Evolutionary conservation across 2,888 invertebrate species (phyloP).

Genomic region (Hyles lineata): DNA sequence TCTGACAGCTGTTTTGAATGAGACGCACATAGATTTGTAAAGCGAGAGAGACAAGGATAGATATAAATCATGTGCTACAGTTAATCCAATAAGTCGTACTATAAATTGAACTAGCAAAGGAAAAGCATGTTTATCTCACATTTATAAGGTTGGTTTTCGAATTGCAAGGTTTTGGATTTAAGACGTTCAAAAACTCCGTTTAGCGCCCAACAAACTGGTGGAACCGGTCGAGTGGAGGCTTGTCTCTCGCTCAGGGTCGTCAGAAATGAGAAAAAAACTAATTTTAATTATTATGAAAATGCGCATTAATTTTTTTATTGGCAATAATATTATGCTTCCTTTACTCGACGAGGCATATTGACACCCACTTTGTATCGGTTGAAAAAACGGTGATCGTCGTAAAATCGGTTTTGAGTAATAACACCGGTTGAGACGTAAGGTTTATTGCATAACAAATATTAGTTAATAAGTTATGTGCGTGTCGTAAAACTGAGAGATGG

Average conservation of each 20-base stretch:
- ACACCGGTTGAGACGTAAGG: background rate
- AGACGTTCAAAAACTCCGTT: slow-evolving; percentile 40
- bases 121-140: slow-evolving; percentile 32
- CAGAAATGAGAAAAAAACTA: slow-evolving; percentile 45
- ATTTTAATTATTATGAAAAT: slow-evolving; percentile 43
- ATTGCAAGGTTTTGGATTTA: slow-evolving; percentile 34
- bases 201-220: slow-evolving; percentile 56
- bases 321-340: slow-evolving; percentile 37
- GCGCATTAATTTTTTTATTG: slow-evolving; percentile 41
- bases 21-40: slow-evolving; percentile 43
- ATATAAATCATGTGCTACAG: slow-evolving; percentile 26
- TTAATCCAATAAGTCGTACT: slow-evolving; percentile 40
- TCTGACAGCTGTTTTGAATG: slow-evolving; percentile 63
- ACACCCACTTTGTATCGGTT: slow-evolving; percentile 5
- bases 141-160: slow-evolving; percentile 39
- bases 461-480: background rate
- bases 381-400: background rate
- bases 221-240: slow-evolving; percentile 72
- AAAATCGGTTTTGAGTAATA: background rate
- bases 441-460: slow-evolving; percentile 13
- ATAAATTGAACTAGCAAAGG: background rate
- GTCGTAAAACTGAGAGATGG: background rate
- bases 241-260: slow-evolving; percentile 67
- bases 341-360: slow-evolving; percentile 26
- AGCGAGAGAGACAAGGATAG: slow-evolving; percentile 40